Percentiles rank a stretch among this genome's conserved stretches.
Conservation (phyloP, 2,888 invertebrate genomes). For the Anarsia innoxiella region DNA sequence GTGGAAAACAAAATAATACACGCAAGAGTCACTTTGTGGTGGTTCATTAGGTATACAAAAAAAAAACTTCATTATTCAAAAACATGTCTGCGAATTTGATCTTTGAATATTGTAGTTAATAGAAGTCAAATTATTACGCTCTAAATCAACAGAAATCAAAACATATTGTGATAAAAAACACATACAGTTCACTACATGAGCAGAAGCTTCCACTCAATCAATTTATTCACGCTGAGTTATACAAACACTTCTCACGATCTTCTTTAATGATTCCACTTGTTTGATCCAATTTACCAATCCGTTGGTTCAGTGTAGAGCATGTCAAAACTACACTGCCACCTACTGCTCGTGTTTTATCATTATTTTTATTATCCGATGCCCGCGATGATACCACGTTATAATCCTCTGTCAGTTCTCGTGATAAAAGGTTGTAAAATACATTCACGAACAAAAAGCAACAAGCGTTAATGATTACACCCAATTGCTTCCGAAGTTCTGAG, state of each 20-base stretch:
- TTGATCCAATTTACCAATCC: slow-evolving; percentile 12
- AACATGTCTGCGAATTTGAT: no score
- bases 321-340: slow-evolving; percentile 19
- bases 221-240: neutral
- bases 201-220: neutral
- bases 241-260: neutral
- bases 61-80: no score
- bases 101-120: no score
- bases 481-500: neutral
- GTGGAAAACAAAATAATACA: no score
- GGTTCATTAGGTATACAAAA: no score
- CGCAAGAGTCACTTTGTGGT: no score
- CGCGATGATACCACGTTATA: slow-evolving; percentile 2
- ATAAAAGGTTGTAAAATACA: neutral
- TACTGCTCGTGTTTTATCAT: slow-evolving; percentile 17
- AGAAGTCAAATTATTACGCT: no score
- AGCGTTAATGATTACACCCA: neutral
- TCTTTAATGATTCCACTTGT: slow-evolving; percentile 9
- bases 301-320: slow-evolving; percentile 8
- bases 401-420: neutral
- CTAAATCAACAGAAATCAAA: no score
- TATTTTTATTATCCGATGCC: slow-evolving; percentile 22
- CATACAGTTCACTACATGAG: no score
- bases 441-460: neutral
- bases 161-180: no score